Percentiles rank a stretch among this genome's conserved stretches.
Evolutionary conservation across 1,140 invertebrate genomes (phyloP).

Genomic region (Drosophila murphyi): DNA sequence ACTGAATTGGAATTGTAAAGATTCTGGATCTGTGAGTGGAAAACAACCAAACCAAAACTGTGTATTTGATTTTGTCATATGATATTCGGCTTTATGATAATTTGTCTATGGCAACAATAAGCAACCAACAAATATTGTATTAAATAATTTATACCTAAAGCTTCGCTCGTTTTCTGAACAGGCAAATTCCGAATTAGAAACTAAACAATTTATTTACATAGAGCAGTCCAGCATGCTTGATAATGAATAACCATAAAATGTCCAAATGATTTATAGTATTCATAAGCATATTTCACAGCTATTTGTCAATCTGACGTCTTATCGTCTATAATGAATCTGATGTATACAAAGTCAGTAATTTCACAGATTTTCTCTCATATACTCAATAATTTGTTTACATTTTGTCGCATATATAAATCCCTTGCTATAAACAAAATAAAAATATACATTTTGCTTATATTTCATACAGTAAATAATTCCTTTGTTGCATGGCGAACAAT

Average conservation of each 20-base stretch:
- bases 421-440: constrained; percentile 33
- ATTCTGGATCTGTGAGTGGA: too few species aligned
- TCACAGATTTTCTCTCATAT: constrained; percentile 56
- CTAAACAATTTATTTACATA: too few species aligned
- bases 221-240: not conserved
- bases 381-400: constrained; percentile 47
- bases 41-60: too few species aligned
- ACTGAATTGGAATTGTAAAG: constrained; percentile 22
- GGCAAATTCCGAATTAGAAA: too few species aligned
- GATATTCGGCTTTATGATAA: too few species aligned
- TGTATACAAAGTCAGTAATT: constrained; percentile 26
- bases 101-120: too few species aligned
- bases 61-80: too few species aligned
- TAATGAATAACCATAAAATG: not conserved
- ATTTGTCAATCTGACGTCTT: constrained; percentile 34
- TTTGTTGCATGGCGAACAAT: constrained; percentile 62
- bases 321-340: constrained; percentile 8
- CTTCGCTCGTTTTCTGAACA: too few species aligned
- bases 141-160: too few species aligned
- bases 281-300: constrained; percentile 10
- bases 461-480: constrained; percentile 50
- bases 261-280: not conserved
- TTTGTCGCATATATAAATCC: constrained; percentile 28
- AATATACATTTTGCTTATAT: constrained; percentile 6
- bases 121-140: too few species aligned